Percentiles rank a stretch among this genome's conserved stretches.
phyloP scores from a whole-genome alignment of 2,113 vertebrate genomes.

The Microtus oregoni region DNA sequence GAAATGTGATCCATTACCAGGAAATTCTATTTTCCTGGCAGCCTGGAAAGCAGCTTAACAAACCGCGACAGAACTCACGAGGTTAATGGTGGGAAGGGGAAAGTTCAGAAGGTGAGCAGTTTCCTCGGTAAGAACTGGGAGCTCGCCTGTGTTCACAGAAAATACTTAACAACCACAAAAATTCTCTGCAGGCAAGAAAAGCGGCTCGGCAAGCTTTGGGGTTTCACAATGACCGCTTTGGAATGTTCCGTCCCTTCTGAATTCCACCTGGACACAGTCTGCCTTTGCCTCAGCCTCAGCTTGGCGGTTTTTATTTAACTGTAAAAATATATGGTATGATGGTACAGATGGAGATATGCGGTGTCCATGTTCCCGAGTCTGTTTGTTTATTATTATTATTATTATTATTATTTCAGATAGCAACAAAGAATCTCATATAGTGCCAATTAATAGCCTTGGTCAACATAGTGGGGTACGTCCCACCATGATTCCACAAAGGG shows the following conservation, averaged over 20 bases:
- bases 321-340: not conserved
- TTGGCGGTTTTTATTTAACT: conserved; percentile 16
- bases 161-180: not conserved
- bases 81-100: not conserved
- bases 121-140: not conserved
- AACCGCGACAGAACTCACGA: not conserved
- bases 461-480: not conserved
- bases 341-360: not conserved
- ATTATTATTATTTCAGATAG: conserved; percentile 12
- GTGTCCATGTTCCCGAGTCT: not conserved
- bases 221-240: not conserved
- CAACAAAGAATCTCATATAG: not conserved
- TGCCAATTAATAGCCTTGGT: not conserved
- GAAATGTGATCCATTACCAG: conserved; percentile 63
- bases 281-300: conserved; percentile 23
- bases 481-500: not conserved
- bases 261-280: not conserved
- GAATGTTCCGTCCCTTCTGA: conserved; percentile 62
- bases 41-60: conserved; percentile 30
- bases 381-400: conserved; percentile 3
- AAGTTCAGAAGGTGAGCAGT: conserved; percentile 30
- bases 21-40: not conserved
- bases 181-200: not conserved
- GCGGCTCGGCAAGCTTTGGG: not conserved
- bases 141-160: not conserved